Evolutionary conservation across 1,140 invertebrate genomes (phyloP).

Genomic region (Notospermus geniculatus): DNA sequence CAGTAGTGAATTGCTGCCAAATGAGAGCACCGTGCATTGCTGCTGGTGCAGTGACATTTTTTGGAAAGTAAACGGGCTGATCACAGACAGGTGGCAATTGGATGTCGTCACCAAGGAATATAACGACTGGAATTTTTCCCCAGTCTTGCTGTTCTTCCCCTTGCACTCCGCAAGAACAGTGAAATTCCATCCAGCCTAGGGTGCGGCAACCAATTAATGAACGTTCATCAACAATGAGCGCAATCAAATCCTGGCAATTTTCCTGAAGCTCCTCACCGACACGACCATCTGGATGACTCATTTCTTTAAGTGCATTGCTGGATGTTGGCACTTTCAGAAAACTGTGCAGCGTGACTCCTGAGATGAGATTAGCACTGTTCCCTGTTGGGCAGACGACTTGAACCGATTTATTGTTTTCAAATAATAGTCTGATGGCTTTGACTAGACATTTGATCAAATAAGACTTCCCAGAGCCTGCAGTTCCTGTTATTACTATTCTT

Average conservation of each 20-base stretch:
- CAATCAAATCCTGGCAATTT: background rate
- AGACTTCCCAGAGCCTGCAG: slow-evolving; percentile 18
- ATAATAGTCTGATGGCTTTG: slow-evolving; percentile 15
- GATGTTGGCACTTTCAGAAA: background rate
- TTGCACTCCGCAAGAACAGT: slow-evolving; percentile 17
- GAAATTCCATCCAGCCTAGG: slow-evolving; percentile 28
- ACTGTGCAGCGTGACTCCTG: background rate
- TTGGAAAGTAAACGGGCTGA: slow-evolving; percentile 19
- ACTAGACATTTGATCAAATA: too few relatives aligned
- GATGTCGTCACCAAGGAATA: slow-evolving; percentile 27
- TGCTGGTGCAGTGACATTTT: slow-evolving; percentile 8
- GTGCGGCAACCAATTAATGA: slow-evolving; percentile 9
- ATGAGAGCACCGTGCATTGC: slow-evolving; percentile 23
- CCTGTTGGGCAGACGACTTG: slow-evolving; percentile 1
- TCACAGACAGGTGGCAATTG: slow-evolving; percentile 28
- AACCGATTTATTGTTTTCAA: slow-evolving; percentile 17
- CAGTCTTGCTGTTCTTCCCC: slow-evolving; percentile 11
- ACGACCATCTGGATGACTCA: background rate
- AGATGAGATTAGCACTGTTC: background rate
- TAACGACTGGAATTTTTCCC: slow-evolving; percentile 26
- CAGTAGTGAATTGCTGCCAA: slow-evolving; percentile 22
- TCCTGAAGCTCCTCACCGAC: background rate
- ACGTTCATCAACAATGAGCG: background rate
- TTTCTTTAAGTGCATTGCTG: background rate
- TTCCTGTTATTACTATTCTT: slow-evolving; percentile 14